These are phyloP conservation scores for Narcine bancroftii DNA, from an alignment of 2,113 vertebrate species.

Conservation along the genomic window DNA sequence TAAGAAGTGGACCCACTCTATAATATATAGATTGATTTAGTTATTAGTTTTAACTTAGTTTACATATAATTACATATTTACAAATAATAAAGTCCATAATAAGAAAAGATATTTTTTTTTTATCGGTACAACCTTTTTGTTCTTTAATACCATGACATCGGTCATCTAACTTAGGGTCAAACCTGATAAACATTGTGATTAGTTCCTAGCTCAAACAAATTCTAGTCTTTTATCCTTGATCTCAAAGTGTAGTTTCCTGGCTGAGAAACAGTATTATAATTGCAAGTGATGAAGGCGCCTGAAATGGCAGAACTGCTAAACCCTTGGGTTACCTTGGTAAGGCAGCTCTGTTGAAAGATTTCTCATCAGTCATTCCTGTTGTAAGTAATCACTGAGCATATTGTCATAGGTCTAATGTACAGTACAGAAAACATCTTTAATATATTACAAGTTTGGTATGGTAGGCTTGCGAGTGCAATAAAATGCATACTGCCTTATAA, in stretches of 20 bases:
- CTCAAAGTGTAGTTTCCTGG: conserved; percentile 28
- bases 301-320: conserved; percentile 16
- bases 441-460: conserved; percentile 14
- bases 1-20: neutral
- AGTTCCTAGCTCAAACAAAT: conserved; percentile 15
- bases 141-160: neutral
- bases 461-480: neutral
- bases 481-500: conserved; percentile 7
- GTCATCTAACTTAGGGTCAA: neutral
- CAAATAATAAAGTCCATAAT: conserved; percentile 6
- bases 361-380: conserved; percentile 33
- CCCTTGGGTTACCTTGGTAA: neutral
- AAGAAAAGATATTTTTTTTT: neutral
- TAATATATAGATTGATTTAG: neutral
- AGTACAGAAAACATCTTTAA: conserved; percentile 28
- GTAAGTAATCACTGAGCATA: conserved; percentile 34
- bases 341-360: neutral
- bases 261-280: conserved; percentile 34
- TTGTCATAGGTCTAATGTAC: conserved; percentile 27
- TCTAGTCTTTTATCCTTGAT: neutral
- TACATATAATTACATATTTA: conserved; percentile 22
- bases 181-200: conserved; percentile 25
- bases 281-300: conserved; percentile 26
- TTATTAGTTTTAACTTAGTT: conserved; percentile 27
- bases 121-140: neutral